A percentile compares a stretch with the other conserved stretches of the same genome.
Evolutionary conservation across 2,113 vertebrate genomes (phyloP).

Genomic region (Ciconia maguari): DNA sequence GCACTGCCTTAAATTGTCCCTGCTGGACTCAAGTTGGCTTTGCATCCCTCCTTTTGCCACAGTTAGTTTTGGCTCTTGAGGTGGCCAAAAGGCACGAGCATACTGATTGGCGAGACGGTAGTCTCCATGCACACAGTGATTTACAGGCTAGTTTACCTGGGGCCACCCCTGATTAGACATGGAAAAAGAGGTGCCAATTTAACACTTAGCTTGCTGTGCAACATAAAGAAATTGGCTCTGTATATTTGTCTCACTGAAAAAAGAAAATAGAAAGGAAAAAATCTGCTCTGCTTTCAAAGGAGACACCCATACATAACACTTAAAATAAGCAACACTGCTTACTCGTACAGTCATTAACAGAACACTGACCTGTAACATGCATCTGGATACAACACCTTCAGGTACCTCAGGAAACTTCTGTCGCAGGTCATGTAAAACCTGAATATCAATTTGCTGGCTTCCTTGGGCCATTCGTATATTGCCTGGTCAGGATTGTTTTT

Average conservation of each 20-base stretch:
- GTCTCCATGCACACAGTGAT: background rate
- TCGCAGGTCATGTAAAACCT: conserved; percentile 99
- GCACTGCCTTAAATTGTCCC: background rate
- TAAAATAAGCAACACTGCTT: background rate
- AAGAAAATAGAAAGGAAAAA: background rate
- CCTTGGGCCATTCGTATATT: conserved; percentile 99
- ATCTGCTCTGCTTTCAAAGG: background rate
- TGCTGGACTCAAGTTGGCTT: background rate
- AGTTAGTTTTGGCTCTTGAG: background rate
- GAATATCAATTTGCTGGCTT: conserved; percentile 98
- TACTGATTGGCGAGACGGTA: background rate
- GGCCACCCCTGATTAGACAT: background rate
- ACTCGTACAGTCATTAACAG: background rate
- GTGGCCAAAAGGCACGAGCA: background rate
- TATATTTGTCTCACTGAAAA: background rate
- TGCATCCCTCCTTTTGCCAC: background rate
- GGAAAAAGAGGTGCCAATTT: background rate
- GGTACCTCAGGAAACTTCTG: conserved; percentile 99
- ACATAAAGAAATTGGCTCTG: background rate
- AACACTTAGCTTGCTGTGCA: background rate
- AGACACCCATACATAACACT: background rate
- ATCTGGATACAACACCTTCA: conserved; percentile 97
- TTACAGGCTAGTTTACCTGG: background rate
- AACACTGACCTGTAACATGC: conserved; percentile 93
- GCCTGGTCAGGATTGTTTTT: conserved; percentile 85